Conservation (phyloP, 2,113 vertebrate genomes). For the Drymodes brunneopygia region DNA sequence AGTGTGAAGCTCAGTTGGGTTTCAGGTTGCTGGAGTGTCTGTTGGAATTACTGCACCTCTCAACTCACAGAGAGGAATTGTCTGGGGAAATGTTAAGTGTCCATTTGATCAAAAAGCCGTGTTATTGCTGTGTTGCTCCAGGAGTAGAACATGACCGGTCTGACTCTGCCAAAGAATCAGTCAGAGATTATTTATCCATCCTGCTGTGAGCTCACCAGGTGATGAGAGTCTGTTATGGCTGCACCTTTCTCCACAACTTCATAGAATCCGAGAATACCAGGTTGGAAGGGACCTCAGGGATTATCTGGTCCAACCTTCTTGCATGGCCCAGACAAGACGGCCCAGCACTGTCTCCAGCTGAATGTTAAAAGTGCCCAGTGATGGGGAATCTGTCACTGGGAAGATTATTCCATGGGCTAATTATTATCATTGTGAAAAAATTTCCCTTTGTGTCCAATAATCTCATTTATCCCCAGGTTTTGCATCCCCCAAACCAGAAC, state of each 20-base stretch:
- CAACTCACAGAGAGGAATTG: neutral
- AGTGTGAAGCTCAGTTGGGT: neutral
- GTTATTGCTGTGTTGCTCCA: neutral
- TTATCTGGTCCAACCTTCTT: neutral
- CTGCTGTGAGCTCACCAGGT: neutral
- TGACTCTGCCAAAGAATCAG: neutral
- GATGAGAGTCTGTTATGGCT: neutral
- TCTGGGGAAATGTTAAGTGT: neutral
- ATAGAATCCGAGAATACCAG: neutral
- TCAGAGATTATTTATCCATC: neutral
- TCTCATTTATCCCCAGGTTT: neutral
- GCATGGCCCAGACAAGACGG: neutral
- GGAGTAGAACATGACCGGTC: neutral
- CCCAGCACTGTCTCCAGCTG: neutral
- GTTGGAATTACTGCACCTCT: neutral
- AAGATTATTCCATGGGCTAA: neutral
- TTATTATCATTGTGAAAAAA: neutral
- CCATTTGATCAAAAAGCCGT: neutral
- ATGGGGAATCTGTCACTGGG: neutral
- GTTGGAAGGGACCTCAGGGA: neutral
- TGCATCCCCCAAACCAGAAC: neutral
- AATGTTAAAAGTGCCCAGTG: neutral
- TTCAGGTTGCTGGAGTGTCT: neutral
- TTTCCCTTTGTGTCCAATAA: neutral
- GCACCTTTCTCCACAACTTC: neutral